Evolutionary conservation across 2,797 vertebrate genomes (phyloP).

Genomic region (Parauchenoglanis ngamensis): DNA sequence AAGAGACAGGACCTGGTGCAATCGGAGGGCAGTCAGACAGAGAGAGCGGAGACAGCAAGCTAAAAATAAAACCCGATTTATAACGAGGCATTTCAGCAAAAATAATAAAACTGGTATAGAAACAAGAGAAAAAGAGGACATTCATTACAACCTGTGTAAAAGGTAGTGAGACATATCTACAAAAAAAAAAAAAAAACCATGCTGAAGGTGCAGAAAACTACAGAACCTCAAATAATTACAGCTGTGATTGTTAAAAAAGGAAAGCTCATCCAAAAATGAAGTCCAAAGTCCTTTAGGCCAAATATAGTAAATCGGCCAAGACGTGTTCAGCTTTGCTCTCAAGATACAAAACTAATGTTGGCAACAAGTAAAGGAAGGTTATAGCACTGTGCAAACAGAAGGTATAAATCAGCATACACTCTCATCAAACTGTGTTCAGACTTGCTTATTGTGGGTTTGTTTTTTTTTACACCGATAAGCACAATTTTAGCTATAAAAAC

Average conservation of each 20-base stretch:
- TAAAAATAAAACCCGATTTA: not conserved
- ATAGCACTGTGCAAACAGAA: not conserved
- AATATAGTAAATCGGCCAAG: not conserved
- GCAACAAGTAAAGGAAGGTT: not conserved
- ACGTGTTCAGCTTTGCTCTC: not conserved
- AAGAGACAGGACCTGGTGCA: not conserved
- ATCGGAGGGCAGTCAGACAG: too few relatives aligned
- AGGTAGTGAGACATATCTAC: not conserved
- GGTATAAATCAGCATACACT: not conserved
- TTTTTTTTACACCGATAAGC: not conserved
- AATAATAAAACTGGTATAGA: not conserved
- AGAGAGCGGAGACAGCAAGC: not conserved
- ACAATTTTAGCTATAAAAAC: not conserved
- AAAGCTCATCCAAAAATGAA: not conserved
- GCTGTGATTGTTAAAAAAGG: not conserved
- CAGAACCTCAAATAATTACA: constrained; percentile 3
- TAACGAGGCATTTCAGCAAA: not conserved
- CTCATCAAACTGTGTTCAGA: not conserved
- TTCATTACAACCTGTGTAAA: constrained; percentile 2
- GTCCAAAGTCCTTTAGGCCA: not conserved
- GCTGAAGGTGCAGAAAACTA: constrained; percentile 18
- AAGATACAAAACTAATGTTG: not conserved
- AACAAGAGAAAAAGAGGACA: not conserved
- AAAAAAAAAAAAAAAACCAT: not conserved
- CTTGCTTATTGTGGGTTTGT: not conserved